Evolutionary conservation across 2,113 vertebrate genomes (phyloP).

Genomic region (Ictidomys tridecemlineatus): DNA sequence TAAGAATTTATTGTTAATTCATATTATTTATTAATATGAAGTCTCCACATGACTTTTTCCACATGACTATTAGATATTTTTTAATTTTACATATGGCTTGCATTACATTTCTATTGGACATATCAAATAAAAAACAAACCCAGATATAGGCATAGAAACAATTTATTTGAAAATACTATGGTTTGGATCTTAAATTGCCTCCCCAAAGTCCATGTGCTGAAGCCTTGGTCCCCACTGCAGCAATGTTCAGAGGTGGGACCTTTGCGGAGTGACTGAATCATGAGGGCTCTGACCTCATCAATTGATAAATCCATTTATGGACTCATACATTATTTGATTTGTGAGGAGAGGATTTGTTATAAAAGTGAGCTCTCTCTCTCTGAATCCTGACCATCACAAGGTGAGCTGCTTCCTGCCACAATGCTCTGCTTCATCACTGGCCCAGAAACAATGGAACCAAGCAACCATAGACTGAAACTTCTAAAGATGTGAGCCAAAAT

Average conservation of each 20-base stretch:
- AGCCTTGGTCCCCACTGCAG: not conserved
- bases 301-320: not conserved
- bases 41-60: not conserved
- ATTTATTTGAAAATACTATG: not conserved
- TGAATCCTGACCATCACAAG: not conserved
- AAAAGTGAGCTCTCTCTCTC: not conserved
- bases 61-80: not conserved
- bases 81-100: not conserved
- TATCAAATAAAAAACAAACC: conserved; percentile 30
- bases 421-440: not conserved
- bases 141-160: not conserved
- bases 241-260: not conserved
- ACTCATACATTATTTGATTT: not conserved
- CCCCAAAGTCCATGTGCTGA: not conserved
- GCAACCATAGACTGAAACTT: not conserved
- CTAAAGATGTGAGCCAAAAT: not conserved
- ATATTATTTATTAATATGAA: not conserved
- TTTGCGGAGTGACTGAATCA: not conserved
- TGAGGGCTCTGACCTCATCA: not conserved
- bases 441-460: not conserved
- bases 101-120: not conserved
- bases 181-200: too few species aligned
- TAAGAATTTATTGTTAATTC: conserved; percentile 16
- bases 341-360: not conserved
- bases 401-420: not conserved